These are phyloP conservation scores for Ginglymostoma cirratum DNA, from an alignment of 2,113 vertebrate species.

Conservation along the genomic window DNA sequence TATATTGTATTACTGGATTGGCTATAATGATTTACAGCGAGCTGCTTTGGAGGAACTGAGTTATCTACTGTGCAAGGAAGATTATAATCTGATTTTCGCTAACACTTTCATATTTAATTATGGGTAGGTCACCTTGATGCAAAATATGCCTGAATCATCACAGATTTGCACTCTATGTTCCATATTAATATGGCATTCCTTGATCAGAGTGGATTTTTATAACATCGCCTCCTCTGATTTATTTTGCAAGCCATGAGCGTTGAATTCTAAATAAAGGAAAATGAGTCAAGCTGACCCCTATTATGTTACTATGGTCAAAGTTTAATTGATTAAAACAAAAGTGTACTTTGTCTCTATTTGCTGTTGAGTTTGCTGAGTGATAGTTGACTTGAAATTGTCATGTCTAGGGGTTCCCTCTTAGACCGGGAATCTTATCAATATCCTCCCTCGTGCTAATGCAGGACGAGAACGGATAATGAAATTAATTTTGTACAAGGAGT, in stretches of 20 bases:
- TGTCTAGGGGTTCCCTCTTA: background rate
- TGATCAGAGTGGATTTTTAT: background rate
- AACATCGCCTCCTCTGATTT: background rate
- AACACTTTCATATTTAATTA: background rate
- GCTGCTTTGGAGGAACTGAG: background rate
- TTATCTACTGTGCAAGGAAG: background rate
- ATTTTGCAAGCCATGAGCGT: background rate
- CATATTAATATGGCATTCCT: background rate
- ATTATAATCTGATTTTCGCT: background rate
- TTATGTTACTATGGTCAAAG: background rate
- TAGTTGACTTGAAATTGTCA: background rate
- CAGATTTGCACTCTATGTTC: background rate
- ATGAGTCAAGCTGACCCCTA: background rate
- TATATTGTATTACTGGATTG: background rate
- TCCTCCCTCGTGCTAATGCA: background rate
- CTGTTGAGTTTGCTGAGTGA: background rate
- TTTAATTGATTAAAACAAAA: slow-evolving; percentile 8
- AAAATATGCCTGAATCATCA: background rate
- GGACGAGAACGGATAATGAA: background rate
- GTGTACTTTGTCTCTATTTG: background rate
- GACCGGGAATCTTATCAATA: background rate
- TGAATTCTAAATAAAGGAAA: background rate
- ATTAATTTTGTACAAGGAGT: background rate
- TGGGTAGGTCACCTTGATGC: background rate
- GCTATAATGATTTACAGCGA: background rate